Conservation (phyloP, 1,140 invertebrate species). For the Zaprionus davidi region DNA sequence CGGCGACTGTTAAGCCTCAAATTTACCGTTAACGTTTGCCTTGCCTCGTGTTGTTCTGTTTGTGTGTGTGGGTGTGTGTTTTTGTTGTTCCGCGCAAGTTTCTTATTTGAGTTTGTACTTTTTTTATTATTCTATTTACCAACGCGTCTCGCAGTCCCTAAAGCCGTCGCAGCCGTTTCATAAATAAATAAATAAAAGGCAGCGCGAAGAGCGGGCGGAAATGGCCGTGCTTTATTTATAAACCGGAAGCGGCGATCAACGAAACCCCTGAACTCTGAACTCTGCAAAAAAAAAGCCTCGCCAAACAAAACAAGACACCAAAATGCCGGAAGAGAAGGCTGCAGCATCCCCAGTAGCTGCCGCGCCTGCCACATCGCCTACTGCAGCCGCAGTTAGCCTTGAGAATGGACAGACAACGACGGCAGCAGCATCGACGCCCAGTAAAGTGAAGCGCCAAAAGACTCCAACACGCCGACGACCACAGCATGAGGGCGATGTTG, state of each 20-base stretch:
- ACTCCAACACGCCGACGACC: slow-evolving; percentile 53
- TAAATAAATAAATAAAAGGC: slow-evolving; percentile 37
- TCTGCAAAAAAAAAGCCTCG: slow-evolving; percentile 18
- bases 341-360: neutral
- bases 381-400: slow-evolving; percentile 37
- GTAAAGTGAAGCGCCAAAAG: slow-evolving; percentile 49
- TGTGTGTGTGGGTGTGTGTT: neutral
- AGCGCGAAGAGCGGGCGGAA: slow-evolving; percentile 28
- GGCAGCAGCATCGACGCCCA: slow-evolving; percentile 43
- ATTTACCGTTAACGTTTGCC: slow-evolving; percentile 70
- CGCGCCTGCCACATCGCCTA: neutral
- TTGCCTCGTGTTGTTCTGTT: slow-evolving; percentile 11
- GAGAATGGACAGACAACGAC: slow-evolving; percentile 64
- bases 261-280: slow-evolving; percentile 42
- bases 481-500: slow-evolving; percentile 62
- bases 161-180: slow-evolving; percentile 8
- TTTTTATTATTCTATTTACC: slow-evolving; percentile 68
- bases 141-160: slow-evolving; percentile 41
- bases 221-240: slow-evolving; percentile 65
- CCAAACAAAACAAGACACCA: neutral
- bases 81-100: slow-evolving; percentile 24
- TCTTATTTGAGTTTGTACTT: slow-evolving; percentile 68
- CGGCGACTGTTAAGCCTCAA: slow-evolving; percentile 64
- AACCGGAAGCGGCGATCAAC: slow-evolving; percentile 47
- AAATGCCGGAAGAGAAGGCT: slow-evolving; percentile 68